phyloP scores from a whole-genome alignment of 2,797 vertebrate species.

The Clarias fuscus region DNA sequence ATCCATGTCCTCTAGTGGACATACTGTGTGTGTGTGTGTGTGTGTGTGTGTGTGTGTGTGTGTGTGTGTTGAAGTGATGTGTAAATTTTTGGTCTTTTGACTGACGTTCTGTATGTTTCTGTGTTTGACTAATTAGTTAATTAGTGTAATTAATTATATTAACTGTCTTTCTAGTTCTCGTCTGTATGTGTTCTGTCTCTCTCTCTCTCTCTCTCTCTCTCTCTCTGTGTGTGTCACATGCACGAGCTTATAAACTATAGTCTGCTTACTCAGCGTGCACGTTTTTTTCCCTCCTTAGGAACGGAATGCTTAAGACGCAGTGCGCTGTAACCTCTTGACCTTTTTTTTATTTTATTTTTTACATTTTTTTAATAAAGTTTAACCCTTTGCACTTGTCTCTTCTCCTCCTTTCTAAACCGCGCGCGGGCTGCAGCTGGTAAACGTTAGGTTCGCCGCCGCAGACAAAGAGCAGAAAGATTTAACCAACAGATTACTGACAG shows the following conservation, averaged over 20 bases:
- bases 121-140: too few species aligned
- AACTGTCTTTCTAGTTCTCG: not conserved
- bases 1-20: not conserved
- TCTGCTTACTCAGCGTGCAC: slow-evolving; percentile 43
- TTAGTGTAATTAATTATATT: not conserved
- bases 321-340: slow-evolving; percentile 26
- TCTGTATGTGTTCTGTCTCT: not conserved
- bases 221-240: not conserved
- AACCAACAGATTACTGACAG: slow-evolving; percentile 99
- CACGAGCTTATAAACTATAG: slow-evolving; percentile 20
- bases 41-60: not conserved
- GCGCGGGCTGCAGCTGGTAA: slow-evolving; percentile 87
- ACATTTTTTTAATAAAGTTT: slow-evolving; percentile 33
- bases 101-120: not conserved
- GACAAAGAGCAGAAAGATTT: slow-evolving; percentile 99
- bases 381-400: slow-evolving; percentile 52
- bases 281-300: slow-evolving; percentile 35
- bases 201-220: not conserved
- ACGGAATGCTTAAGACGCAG: slow-evolving; percentile 30
- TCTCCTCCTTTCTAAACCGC: slow-evolving; percentile 44
- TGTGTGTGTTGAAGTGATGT: not conserved
- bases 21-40: not conserved
- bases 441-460: slow-evolving; percentile 92
- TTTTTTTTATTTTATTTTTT: too few species aligned
- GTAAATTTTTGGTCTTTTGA: not conserved